Percentiles rank a stretch among this genome's conserved stretches.
Conservation (phyloP, 2,113 vertebrate genomes). For the Mobula hypostoma region DNA sequence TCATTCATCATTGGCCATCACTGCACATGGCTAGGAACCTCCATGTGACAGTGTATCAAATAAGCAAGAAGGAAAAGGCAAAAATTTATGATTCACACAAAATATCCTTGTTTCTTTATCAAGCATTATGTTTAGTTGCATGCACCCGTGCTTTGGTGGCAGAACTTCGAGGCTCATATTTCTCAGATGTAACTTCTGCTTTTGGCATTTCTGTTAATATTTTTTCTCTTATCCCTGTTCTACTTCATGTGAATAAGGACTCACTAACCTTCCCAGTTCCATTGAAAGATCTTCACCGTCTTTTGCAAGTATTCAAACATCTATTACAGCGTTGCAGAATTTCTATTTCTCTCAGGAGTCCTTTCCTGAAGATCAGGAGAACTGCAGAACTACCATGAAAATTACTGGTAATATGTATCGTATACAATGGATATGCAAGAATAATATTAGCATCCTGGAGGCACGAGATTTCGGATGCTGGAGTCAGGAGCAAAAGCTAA, state of each 20-base stretch:
- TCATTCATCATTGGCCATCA: too few relatives aligned
- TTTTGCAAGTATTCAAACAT: background rate
- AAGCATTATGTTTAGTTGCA: too few relatives aligned
- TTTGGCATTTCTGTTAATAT: background rate
- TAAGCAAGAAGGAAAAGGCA: too few relatives aligned
- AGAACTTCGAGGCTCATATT: background rate
- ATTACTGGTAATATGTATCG: background rate
- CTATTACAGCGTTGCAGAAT: background rate
- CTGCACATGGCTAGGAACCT: too few relatives aligned
- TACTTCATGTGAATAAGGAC: background rate
- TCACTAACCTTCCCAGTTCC: background rate
- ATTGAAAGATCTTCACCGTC: background rate
- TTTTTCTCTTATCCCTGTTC: background rate
- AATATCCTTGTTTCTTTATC: too few relatives aligned
- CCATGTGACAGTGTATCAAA: too few relatives aligned
- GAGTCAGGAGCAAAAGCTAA: too few relatives aligned
- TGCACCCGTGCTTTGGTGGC: too few relatives aligned
- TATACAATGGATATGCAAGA: background rate
- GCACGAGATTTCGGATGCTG: too few relatives aligned
- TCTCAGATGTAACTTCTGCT: background rate
- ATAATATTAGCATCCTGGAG: background rate
- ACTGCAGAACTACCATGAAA: background rate
- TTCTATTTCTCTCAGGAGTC: too few relatives aligned
- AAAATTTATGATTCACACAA: too few relatives aligned
- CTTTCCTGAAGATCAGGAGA: background rate